Percentiles rank a stretch among this genome's conserved stretches.
Evolutionary conservation across 2,797 vertebrate species (phyloP).

Genomic region (Helostoma temminkii): DNA sequence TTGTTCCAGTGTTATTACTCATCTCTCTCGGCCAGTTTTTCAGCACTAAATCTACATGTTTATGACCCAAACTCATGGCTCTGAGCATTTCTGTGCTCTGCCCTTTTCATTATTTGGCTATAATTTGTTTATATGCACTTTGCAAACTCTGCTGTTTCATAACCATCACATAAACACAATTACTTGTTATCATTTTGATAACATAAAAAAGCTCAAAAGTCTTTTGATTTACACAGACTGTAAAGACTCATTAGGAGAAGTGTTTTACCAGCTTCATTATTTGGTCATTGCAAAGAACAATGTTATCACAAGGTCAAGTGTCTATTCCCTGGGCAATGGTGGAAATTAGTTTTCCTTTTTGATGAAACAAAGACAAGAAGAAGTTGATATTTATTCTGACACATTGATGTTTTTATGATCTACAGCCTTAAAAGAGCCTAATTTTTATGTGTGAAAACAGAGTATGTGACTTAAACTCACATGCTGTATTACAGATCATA

Average conservation of each 20-base stretch:
- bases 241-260: constrained; percentile 21
- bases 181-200: neutral
- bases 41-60: too few relatives aligned
- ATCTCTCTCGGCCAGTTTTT: too few relatives aligned
- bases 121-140: constrained; percentile 5
- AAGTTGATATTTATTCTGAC: neutral
- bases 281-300: constrained; percentile 8
- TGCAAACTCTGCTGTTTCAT: neutral
- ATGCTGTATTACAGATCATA: too few relatives aligned
- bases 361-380: constrained; percentile 1
- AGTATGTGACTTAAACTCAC: neutral
- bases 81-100: neutral
- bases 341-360: constrained; percentile 8
- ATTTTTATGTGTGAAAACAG: neutral
- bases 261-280: constrained; percentile 21
- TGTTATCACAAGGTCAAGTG: neutral
- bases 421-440: neutral
- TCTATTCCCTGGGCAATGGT: neutral
- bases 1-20: too few relatives aligned
- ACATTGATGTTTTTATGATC: neutral
- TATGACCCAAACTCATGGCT: too few relatives aligned
- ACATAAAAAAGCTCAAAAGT: constrained; percentile 15
- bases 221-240: constrained; percentile 2
- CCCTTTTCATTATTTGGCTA: neutral
- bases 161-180: neutral